Evolutionary conservation across 1,140 invertebrate species (phyloP), one percentile per base, ranked within the genome.

Genomic region (Anagrus nilaparvatae): DNA sequence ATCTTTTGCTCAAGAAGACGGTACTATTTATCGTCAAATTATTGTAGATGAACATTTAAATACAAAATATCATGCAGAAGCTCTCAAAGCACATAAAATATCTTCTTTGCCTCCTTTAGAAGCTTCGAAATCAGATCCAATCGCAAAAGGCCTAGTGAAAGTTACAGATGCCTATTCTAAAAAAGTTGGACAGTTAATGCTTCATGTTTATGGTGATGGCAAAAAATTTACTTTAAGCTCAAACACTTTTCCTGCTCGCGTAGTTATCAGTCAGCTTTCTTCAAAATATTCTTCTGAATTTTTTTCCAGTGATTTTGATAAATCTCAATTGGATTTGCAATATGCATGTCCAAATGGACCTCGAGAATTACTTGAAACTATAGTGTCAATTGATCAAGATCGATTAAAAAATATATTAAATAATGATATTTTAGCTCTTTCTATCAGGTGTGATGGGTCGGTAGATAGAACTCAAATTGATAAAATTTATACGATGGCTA

Each of bases 381-480:
- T 30, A n/a, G n/a, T 30, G 29, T 30, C 14, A 14, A 30, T 5
- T 10, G 8, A n/a, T 5, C 10, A 5, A 30, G 13, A n/a, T 14
- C 29, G 29, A 30, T 30, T 14, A n/a, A 10, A n/a, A 5, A 30
- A 30, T 8, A 14, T 10, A 10, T 30, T 5, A 14, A 8, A 5
- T 30, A 9, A 14, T n/a, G n/a, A n/a, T n/a, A 14, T 14, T 10
- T 30, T 30, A n/a, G 29, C n/a, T 30, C 10, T 30, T 30, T 30
- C 29, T 5, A n/a, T 30, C 10, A 5, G 29, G 5, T 30, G 29
- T 14, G 29, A 30, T 30, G 29, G 29, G 5, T 30, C 29, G 14
- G 29, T 30, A 5, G 29, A 30, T n/a, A 30, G n/a, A n/a, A 30
- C 29, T n/a, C 29, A 30, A 30, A 30, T 30, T 14, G 29, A 30